Conservation (phyloP, 2,113 vertebrate species). For the Crypturellus undulatus region DNA sequence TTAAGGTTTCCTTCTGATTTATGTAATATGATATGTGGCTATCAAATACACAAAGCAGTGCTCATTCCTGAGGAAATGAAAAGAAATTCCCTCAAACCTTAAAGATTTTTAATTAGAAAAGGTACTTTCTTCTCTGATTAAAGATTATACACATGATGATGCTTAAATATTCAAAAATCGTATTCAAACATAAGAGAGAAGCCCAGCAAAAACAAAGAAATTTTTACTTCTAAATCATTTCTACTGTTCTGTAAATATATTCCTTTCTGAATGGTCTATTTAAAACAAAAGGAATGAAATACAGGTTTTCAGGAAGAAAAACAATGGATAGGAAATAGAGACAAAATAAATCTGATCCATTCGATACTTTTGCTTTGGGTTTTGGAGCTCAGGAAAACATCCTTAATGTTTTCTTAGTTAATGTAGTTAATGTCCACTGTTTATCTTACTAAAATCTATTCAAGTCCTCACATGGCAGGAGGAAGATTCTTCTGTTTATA, state of each 20-base stretch:
- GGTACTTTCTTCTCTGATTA: neutral
- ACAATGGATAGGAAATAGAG: neutral
- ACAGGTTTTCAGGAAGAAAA: neutral
- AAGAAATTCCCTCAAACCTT: neutral
- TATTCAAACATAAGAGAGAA: neutral
- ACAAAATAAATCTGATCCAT: neutral
- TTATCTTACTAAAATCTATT: neutral
- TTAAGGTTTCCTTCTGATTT: neutral
- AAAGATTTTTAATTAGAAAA: neutral
- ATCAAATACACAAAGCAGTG: neutral
- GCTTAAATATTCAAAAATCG: neutral
- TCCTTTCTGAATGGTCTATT: neutral
- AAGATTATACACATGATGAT: neutral
- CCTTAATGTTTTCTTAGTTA: neutral
- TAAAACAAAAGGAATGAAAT: neutral
- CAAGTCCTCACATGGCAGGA: neutral
- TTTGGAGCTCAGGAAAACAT: neutral
- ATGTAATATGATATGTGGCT: neutral
- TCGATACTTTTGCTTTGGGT: neutral
- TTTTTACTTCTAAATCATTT: neutral
- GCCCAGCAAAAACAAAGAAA: neutral
- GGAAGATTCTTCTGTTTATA: neutral
- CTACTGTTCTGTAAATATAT: fast-evolving
- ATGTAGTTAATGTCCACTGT: neutral
- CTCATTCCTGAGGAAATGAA: neutral